phyloP scores from a whole-genome alignment of 2,113 vertebrate genomes.

The Eleginops maclovinus region DNA sequence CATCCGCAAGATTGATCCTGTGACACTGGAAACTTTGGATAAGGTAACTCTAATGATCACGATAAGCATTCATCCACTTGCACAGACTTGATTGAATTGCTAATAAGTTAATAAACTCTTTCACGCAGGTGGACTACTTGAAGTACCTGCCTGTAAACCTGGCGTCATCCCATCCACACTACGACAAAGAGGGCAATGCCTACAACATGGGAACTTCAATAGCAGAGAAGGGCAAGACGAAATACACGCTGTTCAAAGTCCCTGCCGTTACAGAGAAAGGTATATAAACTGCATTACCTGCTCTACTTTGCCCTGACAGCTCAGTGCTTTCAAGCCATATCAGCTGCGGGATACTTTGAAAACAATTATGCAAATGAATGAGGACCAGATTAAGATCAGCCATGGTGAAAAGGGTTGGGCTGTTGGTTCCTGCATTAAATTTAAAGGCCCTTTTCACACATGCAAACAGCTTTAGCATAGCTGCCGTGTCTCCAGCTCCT shows the following conservation, averaged over 20 bases:
- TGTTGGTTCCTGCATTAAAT: background rate
- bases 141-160: constrained; percentile 89
- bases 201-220: constrained; percentile 95
- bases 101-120: constrained; percentile 14
- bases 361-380: background rate
- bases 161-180: constrained; percentile 92
- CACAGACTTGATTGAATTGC: background rate
- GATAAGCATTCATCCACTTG: background rate
- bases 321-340: background rate
- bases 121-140: constrained; percentile 89
- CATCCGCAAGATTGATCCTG: constrained; percentile 91
- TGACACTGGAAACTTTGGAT: constrained; percentile 90
- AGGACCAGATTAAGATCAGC: background rate
- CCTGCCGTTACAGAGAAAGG: constrained; percentile 82
- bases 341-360: background rate
- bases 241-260: constrained; percentile 92
- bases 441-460: background rate
- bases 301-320: constrained; percentile 10
- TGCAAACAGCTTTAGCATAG: too few species aligned
- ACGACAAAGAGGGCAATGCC: constrained; percentile 90
- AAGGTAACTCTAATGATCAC: constrained; percentile 84
- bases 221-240: constrained; percentile 93
- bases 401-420: background rate
- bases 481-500: too few species aligned
- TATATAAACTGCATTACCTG: constrained; percentile 46